Evolutionary conservation across 2,113 vertebrate genomes (phyloP).

Genomic region (Rhombomys opimus): DNA sequence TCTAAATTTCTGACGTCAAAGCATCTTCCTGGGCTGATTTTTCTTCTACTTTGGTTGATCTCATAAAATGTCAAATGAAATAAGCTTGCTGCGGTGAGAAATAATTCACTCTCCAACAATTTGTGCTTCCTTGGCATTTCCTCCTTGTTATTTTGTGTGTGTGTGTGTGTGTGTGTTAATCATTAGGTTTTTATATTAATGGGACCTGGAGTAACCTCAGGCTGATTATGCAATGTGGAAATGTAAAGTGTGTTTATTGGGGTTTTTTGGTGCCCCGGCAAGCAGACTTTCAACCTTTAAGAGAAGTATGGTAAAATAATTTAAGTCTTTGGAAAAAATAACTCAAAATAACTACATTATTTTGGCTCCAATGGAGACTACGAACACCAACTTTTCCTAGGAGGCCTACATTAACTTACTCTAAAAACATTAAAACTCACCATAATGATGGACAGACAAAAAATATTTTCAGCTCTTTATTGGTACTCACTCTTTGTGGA

Average conservation of each 20-base stretch:
- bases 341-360: neutral
- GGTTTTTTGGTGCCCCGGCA: neutral
- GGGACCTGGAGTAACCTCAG: neutral
- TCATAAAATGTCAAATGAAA: constrained; percentile 63
- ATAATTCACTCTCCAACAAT: constrained; percentile 50
- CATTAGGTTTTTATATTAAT: constrained; percentile 58
- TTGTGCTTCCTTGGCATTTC: constrained; percentile 38
- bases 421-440: neutral
- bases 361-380: neutral
- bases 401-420: neutral
- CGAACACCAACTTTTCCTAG: neutral
- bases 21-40: neutral
- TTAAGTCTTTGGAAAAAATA: constrained; percentile 16
- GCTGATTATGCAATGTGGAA: constrained; percentile 13
- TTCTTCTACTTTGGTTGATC: constrained; percentile 40
- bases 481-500: neutral
- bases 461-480: neutral
- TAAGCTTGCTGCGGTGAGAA: constrained; percentile 54
- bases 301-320: neutral
- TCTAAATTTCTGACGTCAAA: neutral
- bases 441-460: neutral
- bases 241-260: neutral
- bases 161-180: too few relatives aligned
- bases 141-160: neutral
- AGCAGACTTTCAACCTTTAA: neutral